These are phyloP conservation scores for Ephialtes manifestator DNA, from an alignment of 2,888 invertebrate species.

Conservation along the genomic window DNA sequence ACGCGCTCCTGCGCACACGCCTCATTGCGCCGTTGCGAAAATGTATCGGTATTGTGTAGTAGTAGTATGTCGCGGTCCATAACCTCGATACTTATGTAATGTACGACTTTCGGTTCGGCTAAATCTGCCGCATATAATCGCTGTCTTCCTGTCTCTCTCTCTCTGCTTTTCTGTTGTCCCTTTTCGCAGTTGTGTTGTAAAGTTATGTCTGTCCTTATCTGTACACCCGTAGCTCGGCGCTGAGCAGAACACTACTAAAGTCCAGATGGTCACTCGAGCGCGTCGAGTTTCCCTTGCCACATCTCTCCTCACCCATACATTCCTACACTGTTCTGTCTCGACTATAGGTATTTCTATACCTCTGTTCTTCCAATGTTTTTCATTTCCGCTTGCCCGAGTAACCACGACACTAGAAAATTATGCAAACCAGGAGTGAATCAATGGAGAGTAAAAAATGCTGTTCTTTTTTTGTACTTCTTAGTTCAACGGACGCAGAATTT, in stretches of 20 bases:
- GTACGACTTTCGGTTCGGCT: conserved; percentile 33
- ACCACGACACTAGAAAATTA: conserved; percentile 41
- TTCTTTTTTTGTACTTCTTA: conserved; percentile 16
- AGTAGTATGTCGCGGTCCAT: conserved; percentile 11
- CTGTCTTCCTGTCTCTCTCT: conserved; percentile 7
- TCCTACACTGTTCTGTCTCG: background rate
- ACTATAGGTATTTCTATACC: conserved; percentile 6
- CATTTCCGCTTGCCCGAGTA: conserved; percentile 45
- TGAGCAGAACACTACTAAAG: background rate
- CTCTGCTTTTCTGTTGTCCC: background rate
- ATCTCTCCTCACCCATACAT: background rate
- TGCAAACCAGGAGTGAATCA: conserved; percentile 50
- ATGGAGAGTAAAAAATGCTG: conserved; percentile 10
- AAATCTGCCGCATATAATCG: conserved; percentile 1
- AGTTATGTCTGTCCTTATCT: background rate
- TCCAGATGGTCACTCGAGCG: conserved; percentile 54
- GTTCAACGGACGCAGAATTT: conserved; percentile 4
- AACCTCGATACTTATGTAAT: conserved; percentile 36
- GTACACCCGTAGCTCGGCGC: background rate
- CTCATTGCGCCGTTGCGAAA: conserved; percentile 33
- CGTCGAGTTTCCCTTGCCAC: conserved; percentile 52
- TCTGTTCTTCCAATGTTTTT: conserved; percentile 31
- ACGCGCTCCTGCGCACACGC: background rate
- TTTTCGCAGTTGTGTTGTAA: background rate
- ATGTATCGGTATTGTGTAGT: conserved; percentile 9